These are phyloP conservation scores for Metopolophium dirhodum DNA, from an alignment of 1,140 invertebrate species.

Conservation along the genomic window DNA sequence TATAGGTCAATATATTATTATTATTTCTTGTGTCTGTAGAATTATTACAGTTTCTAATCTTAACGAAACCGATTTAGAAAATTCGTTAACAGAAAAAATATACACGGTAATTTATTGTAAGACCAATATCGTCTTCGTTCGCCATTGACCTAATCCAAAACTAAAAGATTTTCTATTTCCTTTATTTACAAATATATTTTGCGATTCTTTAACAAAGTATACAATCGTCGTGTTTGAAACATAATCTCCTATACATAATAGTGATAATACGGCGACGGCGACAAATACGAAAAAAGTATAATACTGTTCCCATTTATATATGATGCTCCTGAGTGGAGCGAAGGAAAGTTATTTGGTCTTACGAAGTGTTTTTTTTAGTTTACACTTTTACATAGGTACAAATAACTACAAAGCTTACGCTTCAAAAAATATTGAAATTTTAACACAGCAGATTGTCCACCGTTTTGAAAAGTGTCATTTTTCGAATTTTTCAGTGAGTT, in stretches of 20 bases:
- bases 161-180: background rate
- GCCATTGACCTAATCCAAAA: background rate
- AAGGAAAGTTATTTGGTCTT: background rate
- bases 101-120: background rate
- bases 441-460: background rate
- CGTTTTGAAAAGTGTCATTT: background rate
- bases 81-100: background rate
- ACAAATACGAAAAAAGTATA: background rate
- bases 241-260: background rate
- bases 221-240: background rate
- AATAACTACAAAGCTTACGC: background rate
- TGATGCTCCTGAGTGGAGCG: background rate
- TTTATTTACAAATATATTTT: background rate
- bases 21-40: background rate
- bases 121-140: background rate
- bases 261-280: background rate
- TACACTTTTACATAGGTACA: background rate
- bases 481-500: background rate
- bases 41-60: background rate
- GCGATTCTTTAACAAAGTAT: background rate
- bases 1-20: background rate
- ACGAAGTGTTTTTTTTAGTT: background rate
- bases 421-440: background rate
- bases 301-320: background rate
- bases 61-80: background rate